Base-by-base conservation (phyloP, 2,888 invertebrate genomes). In the Formica aserva region DNA sequence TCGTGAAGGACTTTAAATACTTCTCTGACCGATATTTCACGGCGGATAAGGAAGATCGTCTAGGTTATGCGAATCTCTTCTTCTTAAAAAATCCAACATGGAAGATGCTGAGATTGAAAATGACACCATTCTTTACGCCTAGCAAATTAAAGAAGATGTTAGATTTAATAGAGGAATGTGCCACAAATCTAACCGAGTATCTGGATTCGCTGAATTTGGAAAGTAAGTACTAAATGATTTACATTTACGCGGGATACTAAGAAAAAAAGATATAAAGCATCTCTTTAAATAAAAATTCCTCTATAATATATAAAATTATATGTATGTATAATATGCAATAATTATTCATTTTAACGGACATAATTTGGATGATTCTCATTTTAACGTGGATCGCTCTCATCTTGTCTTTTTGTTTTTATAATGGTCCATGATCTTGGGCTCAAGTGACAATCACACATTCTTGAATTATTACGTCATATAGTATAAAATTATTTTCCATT, bases 1-100 rank as follows among this genome's bases (percentile, higher is more conserved):
- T 95, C 9, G 93, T 95, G 4, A 95, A 94, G 74, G 95, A 95
- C 83, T 95, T 95, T 57, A 93, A 94, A 86, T 93, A 92, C n/a
- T 95, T 95, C 85, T 86, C 91, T 0, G 93, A 95, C 86, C 93
- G 95, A 80, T 93, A 82, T 83, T 76, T 71, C 0, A 32, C 89
- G 11, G 94, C 95, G 86, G 91, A 92, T 0, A 92, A 95, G 69
- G 76, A 89, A 0, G 95, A 95, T 89, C 75, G 89, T 0, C 66
- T 95, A 38, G 95, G 94, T 22, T 91, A 90, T 0, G 91, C 93
- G 4, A 95, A 94, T 91, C 85, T 95, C 1, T 95, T 95, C 86
- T 91, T 95, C 65, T 85, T 95, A 0, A 94, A 94, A 35, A 95
- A 95, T 91, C 94, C 94, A 0, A 84, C 92, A 3, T 95, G 95